Evolutionary conservation across 2,113 vertebrate genomes (phyloP).

Genomic region (Pachyramphus minor): DNA sequence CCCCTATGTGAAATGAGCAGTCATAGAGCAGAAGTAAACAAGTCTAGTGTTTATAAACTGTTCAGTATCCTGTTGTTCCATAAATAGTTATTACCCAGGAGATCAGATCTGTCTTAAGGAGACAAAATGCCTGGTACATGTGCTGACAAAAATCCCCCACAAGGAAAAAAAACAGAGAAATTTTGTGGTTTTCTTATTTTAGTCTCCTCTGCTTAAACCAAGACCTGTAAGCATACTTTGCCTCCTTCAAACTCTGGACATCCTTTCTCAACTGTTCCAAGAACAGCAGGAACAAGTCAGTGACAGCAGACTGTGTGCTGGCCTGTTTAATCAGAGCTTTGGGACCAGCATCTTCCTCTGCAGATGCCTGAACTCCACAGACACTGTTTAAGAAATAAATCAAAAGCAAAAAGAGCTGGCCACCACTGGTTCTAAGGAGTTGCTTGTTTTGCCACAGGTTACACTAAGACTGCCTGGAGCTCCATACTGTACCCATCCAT

Average conservation of each 20-base stretch:
- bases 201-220: not conserved
- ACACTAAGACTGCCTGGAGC: not conserved
- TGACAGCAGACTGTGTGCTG: not conserved
- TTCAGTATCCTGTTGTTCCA: slow-evolving; percentile 4
- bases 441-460: not conserved
- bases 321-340: not conserved
- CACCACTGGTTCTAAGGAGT: not conserved
- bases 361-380: not conserved
- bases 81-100: slow-evolving; percentile 23
- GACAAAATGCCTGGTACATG: not conserved
- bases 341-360: not conserved
- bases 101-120: not conserved
- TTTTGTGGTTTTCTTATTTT: slow-evolving; percentile 2
- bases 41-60: slow-evolving; percentile 20
- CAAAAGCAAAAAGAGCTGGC: not conserved
- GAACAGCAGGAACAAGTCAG: not conserved
- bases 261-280: not conserved
- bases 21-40: slow-evolving; percentile 34
- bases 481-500: not conserved
- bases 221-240: not conserved
- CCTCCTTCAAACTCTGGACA: not conserved
- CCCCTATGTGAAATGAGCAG: not conserved
- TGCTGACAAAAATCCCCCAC: not conserved
- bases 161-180: not conserved
- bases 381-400: not conserved